phyloP scores from a whole-genome alignment of 2,888 invertebrate genomes.

The Drosophila nigritarsus region DNA sequence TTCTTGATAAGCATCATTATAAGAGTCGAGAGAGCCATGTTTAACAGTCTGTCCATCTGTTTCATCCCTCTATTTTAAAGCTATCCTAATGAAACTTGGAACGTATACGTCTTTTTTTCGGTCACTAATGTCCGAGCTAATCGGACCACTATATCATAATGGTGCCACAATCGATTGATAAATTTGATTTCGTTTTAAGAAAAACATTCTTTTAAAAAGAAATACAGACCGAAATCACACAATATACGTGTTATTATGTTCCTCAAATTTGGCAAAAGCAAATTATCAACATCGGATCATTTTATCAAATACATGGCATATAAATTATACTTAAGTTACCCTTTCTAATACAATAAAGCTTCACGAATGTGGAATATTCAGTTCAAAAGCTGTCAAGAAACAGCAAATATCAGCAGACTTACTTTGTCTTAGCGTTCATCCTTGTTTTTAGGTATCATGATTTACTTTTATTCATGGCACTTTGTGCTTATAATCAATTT shows the following conservation, averaged over 20 bases:
- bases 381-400: too few relatives aligned
- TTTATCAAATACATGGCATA: not conserved
- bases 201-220: not conserved
- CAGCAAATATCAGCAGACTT: too few relatives aligned
- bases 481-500: not conserved
- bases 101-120: not conserved
- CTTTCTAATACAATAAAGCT: not conserved
- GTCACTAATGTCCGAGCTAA: not conserved
- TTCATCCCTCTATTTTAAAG: not conserved
- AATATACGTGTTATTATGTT: not conserved
- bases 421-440: accelerated
- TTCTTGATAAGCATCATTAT: not conserved
- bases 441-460: not conserved
- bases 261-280: not conserved
- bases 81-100: too few relatives aligned
- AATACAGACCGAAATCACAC: not conserved
- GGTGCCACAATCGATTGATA: not conserved
- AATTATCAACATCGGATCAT: not conserved
- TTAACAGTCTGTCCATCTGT: not conserved
- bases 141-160: not conserved
- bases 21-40: not conserved
- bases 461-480: not conserved
- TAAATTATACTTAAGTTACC: not conserved
- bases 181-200: not conserved
- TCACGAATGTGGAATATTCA: not conserved